Base-by-base conservation (phyloP, 2,888 invertebrate genomes). In the Microplitis deprimator region DNA sequence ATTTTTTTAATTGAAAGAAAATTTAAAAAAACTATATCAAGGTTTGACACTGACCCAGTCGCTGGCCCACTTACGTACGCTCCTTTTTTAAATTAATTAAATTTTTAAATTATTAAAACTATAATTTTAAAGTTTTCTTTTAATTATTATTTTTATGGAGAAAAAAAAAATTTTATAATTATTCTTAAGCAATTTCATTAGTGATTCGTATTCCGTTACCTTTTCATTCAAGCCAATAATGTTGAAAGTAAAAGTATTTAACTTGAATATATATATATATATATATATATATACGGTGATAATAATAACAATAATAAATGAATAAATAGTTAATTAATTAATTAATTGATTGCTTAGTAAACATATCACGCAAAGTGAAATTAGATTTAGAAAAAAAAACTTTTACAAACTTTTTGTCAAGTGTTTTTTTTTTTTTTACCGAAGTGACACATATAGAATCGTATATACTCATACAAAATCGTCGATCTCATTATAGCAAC, bases 11-110 rank as follows among this genome's bases (percentile, higher is more conserved):
- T 50, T 50, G 13, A 50, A 41, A 41, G 20, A 38, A 6, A 72
- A 40, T 62, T 41, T 13, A 39, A 13, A 64, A 29, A 72, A 41
- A 16, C 40, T 64, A 13, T 59, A 69, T 79, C 80, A 83, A 83
- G 84, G 85, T 87, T 88, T 86, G 87, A 85, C 85, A 87, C 85
- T 87, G 87, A 88, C 87, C 86, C 87, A 86, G 85, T 81, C 82
- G 82, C 79, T 86, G 87, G 85, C 87, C 88, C 85, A 88, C 87
- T 88, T 87, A 80, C 74, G 74, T 73, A 50, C 50, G 73, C 59
- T 77, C 77, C 78, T 78, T 78, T 73, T 50, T 50, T 50, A 5
- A 50, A 13, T 50, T 50, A 13, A 8, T 50, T 50, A 5, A 50
- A 50, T 50, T 50, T 50, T 50, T 0, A 50, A 50, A 50, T 50